Conservation (phyloP, 2,888 invertebrate species). For the Protophormia terraenovae region DNA sequence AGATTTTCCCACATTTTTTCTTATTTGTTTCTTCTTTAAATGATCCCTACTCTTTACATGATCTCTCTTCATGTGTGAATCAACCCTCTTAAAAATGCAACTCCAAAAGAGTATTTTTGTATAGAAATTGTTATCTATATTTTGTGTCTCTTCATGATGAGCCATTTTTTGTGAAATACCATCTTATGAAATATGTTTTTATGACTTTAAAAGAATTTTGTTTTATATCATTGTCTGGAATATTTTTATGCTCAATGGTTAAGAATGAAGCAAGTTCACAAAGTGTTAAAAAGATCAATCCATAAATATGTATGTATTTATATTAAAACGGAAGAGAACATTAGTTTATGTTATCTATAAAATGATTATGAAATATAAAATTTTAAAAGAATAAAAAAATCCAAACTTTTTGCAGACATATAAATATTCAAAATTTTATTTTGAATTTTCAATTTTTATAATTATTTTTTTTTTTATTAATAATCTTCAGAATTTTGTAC, state of each 20-base stretch:
- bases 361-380: background rate
- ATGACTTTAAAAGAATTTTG: background rate
- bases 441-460: too few species aligned
- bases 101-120: background rate
- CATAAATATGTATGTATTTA: too few species aligned
- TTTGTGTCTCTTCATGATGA: background rate
- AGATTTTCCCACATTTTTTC: constrained; percentile 56
- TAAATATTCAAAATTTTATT: too few species aligned
- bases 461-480: too few species aligned
- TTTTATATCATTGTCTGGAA: background rate
- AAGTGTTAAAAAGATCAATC: background rate
- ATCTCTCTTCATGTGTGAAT: constrained; percentile 4
- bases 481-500: too few species aligned
- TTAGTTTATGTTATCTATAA: background rate
- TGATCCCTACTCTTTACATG: constrained; percentile 28
- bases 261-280: background rate
- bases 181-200: background rate
- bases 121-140: background rate
- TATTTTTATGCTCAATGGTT: background rate
- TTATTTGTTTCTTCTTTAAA: background rate
- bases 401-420: too few species aligned
- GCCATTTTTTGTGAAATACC: background rate
- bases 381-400: too few species aligned
- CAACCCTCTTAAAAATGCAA: constrained; percentile 16
- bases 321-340: background rate